Percentiles rank a stretch among this genome's conserved stretches.
Conservation (phyloP, 2,797 vertebrate genomes). For the Onychomys leucogaster region DNA sequence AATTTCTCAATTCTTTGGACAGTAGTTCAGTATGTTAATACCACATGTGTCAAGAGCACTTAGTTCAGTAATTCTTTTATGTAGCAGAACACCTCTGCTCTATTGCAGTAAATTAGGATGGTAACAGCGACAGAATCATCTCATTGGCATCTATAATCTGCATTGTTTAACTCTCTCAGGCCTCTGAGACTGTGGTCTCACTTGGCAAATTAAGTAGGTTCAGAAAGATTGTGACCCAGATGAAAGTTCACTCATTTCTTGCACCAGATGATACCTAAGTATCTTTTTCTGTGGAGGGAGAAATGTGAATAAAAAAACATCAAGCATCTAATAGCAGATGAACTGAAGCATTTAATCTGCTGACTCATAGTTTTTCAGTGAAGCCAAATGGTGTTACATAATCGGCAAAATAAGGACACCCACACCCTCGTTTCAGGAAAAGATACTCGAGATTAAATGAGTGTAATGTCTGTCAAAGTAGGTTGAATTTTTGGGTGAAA, state of each 20-base stretch:
- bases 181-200: not conserved
- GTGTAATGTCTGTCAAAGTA: constrained; percentile 18
- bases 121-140: not conserved
- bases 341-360: constrained; percentile 24
- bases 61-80: not conserved
- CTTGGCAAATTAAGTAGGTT: constrained; percentile 49
- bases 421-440: not conserved
- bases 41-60: not conserved
- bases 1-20: constrained; percentile 44
- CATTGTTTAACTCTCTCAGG: not conserved
- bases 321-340: not conserved
- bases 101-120: not conserved
- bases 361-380: constrained; percentile 34
- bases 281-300: not conserved
- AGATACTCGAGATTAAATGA: constrained; percentile 33
- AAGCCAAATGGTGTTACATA: not conserved
- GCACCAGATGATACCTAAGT: not conserved
- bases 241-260: constrained; percentile 18
- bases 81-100: not conserved
- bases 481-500: constrained; percentile 30
- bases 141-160: not conserved
- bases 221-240: not conserved
- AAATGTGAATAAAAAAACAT: constrained; percentile 7
- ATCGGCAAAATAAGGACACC: constrained; percentile 51
- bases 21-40: not conserved